Evolutionary conservation across 2,888 invertebrate species (phyloP).

Genomic region (Tineola bisselliella): DNA sequence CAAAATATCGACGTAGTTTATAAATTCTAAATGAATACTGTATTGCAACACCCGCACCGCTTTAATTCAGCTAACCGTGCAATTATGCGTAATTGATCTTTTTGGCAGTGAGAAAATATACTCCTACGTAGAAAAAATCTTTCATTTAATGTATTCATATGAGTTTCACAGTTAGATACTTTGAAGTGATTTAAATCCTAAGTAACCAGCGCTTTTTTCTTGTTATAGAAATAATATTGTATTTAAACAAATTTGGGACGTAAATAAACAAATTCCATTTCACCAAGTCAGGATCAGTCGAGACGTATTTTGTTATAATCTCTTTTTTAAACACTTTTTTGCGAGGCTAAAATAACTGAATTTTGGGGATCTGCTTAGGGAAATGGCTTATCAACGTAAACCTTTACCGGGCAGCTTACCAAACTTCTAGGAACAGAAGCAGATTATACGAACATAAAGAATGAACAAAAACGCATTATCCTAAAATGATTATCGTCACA

Average conservation of each 20-base stretch:
- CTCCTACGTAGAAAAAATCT: neutral
- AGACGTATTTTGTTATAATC: constrained; percentile 5
- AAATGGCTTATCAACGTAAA: constrained; percentile 51
- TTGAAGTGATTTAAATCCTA: neutral
- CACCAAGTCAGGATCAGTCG: constrained; percentile 17
- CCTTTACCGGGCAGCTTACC: constrained; percentile 29
- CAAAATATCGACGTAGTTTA: constrained; percentile 2
- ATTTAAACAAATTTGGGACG: constrained; percentile 52
- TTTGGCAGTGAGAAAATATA: constrained; percentile 8
- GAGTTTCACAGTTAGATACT: neutral
- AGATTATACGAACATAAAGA: neutral
- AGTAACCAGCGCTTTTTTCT: neutral
- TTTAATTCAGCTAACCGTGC: constrained; percentile 3
- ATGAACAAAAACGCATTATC: neutral
- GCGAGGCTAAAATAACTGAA: constrained; percentile 37
- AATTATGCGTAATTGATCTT: constrained; percentile 13
- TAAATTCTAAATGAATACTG: neutral
- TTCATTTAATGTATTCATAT: neutral
- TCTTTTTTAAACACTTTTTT: constrained; percentile 21
- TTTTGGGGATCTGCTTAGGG: constrained; percentile 46
- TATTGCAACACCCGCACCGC: neutral
- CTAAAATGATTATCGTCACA: constrained; percentile 9
- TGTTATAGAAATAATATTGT: constrained; percentile 44
- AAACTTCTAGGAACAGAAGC: constrained; percentile 11
- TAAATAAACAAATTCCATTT: constrained; percentile 46